Conservation (phyloP, 2,888 invertebrate genomes). For the Luffia ferchaultella region DNA sequence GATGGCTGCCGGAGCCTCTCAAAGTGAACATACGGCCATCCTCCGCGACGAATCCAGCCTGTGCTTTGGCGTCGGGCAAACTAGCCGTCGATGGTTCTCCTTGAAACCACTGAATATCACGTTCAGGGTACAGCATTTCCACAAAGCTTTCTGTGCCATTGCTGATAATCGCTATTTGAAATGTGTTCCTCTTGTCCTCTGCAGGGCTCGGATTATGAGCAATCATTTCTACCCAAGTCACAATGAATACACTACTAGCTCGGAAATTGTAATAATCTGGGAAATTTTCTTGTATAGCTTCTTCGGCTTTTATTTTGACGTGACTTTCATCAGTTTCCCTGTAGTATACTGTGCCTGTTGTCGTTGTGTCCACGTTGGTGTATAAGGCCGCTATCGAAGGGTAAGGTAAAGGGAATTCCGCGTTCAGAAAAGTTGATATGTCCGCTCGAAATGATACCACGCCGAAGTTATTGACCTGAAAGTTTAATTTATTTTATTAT, state of each 20-base stretch:
- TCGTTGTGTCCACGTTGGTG: constrained; percentile 86
- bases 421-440: constrained; percentile 84
- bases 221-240: constrained; percentile 91
- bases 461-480: constrained; percentile 91
- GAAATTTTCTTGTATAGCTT: constrained; percentile 77
- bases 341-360: constrained; percentile 77
- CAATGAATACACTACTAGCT: constrained; percentile 82
- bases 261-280: constrained; percentile 75
- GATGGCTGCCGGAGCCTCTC: constrained; percentile 91
- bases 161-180: constrained; percentile 74
- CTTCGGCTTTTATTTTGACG: constrained; percentile 72
- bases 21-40: constrained; percentile 80
- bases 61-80: constrained; percentile 88
- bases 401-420: constrained; percentile 88
- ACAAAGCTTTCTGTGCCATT: constrained; percentile 85
- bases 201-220: constrained; percentile 70
- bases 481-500: no score
- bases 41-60: constrained; percentile 89
- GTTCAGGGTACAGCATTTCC: constrained; percentile 86
- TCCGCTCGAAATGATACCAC: constrained; percentile 90
- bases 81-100: constrained; percentile 79
- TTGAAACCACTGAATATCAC: constrained; percentile 92
- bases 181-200: constrained; percentile 87
- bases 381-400: constrained; percentile 91
- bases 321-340: constrained; percentile 70